phyloP scores from a whole-genome alignment of 2,797 vertebrate species.

The Sitta carolinensis region DNA sequence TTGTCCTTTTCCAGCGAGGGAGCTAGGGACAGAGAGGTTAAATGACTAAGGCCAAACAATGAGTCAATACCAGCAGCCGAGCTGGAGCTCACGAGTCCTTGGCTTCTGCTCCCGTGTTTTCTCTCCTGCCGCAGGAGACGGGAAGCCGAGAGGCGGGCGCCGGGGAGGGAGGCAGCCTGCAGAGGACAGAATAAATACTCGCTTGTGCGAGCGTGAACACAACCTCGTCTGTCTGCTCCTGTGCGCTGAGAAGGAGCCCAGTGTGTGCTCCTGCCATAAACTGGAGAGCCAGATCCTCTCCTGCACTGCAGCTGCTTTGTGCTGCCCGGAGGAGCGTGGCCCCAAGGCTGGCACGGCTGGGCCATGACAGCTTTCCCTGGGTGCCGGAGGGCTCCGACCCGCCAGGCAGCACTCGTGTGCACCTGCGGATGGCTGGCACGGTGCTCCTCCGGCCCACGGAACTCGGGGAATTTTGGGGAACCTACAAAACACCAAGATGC shows the following conservation, averaged over 20 bases:
- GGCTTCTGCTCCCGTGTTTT: constrained; percentile 8
- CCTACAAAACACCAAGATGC: neutral
- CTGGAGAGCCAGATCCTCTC: neutral
- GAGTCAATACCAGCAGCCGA: neutral
- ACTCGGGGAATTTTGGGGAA: neutral
- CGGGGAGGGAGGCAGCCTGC: neutral
- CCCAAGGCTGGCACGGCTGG: neutral
- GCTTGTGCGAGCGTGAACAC: neutral
- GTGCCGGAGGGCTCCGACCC: rapidly evolving
- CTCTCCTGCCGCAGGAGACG: neutral
- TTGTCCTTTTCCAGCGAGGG: neutral
- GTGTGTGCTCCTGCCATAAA: neutral
- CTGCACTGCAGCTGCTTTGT: constrained; percentile 18
- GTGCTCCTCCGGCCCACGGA: rapidly evolving
- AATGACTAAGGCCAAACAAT: neutral
- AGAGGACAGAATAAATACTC: neutral
- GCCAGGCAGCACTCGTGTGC: neutral
- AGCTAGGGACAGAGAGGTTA: neutral
- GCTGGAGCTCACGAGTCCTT: neutral
- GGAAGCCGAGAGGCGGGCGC: neutral
- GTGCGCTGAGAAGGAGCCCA: neutral
- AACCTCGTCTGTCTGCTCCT: constrained; percentile 5
- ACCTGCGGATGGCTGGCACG: neutral
- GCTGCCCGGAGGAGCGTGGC: neutral
- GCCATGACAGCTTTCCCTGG: neutral